These are phyloP conservation scores for Hippoglossus hippoglossus DNA, from an alignment of 2,797 vertebrate genomes.

Conservation along the genomic window DNA sequence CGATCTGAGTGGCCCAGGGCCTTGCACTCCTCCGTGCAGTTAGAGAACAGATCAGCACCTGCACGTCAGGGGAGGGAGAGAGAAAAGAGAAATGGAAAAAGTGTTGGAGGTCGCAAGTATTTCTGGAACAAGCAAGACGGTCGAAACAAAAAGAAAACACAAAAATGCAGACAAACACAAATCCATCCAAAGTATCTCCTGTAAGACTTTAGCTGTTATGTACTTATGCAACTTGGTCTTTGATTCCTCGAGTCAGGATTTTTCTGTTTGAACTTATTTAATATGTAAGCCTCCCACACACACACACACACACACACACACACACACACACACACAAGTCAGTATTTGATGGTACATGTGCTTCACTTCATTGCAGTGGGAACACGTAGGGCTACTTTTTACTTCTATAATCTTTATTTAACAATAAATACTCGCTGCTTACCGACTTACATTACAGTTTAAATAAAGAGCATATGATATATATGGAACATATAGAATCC, in stretches of 20 bases:
- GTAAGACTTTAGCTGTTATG: not conserved
- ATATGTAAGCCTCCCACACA: slow-evolving; percentile 9
- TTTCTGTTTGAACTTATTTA: slow-evolving; percentile 11
- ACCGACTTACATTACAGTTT: not conserved
- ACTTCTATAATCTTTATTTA: not conserved
- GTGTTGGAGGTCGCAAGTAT: not conserved
- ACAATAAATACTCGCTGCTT: not conserved
- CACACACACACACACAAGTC: not conserved
- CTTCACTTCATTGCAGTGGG: no score
- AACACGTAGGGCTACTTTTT: no score
- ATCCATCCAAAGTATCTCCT: not conserved
- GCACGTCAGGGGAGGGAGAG: slow-evolving; percentile 12
- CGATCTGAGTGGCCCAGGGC: slow-evolving; percentile 97
- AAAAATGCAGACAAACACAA: not conserved
- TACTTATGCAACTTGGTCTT: slow-evolving; percentile 17
- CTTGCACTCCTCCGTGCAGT: slow-evolving; percentile 99
- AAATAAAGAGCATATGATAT: no score
- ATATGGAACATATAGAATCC: no score
- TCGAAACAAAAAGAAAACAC: not conserved
- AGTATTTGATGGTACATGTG: not conserved
- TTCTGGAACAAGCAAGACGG: not conserved
- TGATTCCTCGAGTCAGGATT: slow-evolving; percentile 27
- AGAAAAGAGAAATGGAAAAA: slow-evolving; percentile 14
- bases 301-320: not conserved
- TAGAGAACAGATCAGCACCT: slow-evolving; percentile 97